These are phyloP conservation scores for Helicoverpa zea DNA, from an alignment of 1,140 invertebrate genomes.

Conservation along the genomic window DNA sequence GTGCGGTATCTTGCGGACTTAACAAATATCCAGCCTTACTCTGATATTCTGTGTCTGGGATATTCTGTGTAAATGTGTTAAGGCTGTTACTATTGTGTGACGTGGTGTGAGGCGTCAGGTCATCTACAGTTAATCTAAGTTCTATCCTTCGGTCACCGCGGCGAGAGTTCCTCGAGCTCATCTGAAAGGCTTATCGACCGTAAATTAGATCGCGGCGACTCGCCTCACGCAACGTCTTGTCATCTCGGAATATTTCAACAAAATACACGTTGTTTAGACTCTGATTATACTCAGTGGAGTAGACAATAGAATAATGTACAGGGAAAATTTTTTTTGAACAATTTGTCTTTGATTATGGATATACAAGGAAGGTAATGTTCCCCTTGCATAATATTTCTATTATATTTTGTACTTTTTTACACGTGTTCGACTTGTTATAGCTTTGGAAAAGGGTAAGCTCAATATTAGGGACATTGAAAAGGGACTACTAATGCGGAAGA, in stretches of 20 bases:
- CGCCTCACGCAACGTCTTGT: neutral
- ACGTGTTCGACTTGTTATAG: too few relatives aligned
- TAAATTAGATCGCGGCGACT: slow-evolving; percentile 10
- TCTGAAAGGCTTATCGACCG: neutral
- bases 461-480: too few relatives aligned
- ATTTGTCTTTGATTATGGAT: neutral
- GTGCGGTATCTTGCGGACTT: neutral
- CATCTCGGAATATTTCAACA: neutral
- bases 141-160: neutral
- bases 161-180: neutral
- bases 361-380: neutral
- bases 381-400: too few relatives aligned
- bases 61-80: too few relatives aligned
- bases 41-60: too few relatives aligned
- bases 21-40: too few relatives aligned
- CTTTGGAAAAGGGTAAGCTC: too few relatives aligned
- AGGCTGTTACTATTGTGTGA: neutral
- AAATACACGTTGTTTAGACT: neutral
- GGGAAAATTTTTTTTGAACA: neutral
- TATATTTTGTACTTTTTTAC: too few relatives aligned
- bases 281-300: neutral
- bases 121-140: neutral
- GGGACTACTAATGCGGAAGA: too few relatives aligned
- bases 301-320: slow-evolving; percentile 1
- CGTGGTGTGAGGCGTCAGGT: neutral